Base-by-base conservation (phyloP, 2,797 vertebrate species). In the Aplochiton taeniatus region DNA sequence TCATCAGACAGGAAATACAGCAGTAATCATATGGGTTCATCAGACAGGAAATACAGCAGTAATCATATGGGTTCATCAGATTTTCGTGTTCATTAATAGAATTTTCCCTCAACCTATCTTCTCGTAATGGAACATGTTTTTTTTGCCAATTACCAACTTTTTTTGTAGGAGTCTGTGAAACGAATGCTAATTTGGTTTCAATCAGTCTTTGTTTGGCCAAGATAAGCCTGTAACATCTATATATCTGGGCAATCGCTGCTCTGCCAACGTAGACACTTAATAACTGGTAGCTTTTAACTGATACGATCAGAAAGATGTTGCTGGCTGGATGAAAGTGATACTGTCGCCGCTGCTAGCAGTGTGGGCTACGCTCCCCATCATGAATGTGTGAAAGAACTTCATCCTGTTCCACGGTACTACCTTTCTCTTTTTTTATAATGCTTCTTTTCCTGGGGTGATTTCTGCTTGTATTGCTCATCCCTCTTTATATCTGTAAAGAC, bases 261-360 rank as follows among this genome's bases (percentile, higher is more conserved):
- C 69, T 78, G 81, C 79, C 87, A 86, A 88, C 87, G 86, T 74
- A 81, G 81, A 87, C 79, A 76, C 73, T 81, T 85, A 88, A 90
- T 85, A 88, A 87, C 77, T 71, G 73, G 77, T 83, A 77, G 81
- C 85, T 88, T 87, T 89, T 82, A 88, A 80, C 73, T 82, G 89
- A 92, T 90, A 80, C 70, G 79, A 91, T 90, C 87, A 83, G 70
- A 82, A 47, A 67, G 31, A 14, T 48, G 47, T 48, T 12, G 47
- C 47, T 48, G 47, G 14, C 47, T 14, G 64, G 49, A 75, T 62
- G 54, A 72, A 75, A 54, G 42, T 6, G 67, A 66, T 57, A 73
- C 31, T 31, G 31, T 31, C 31, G 3, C 31, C 6, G 31, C 3
- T 31, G 31, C 31, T 31, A 6, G 31, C 31, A 6, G 31, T 31